phyloP scores from a whole-genome alignment of 2,888 invertebrate genomes.

The Morinoia aosen region DNA sequence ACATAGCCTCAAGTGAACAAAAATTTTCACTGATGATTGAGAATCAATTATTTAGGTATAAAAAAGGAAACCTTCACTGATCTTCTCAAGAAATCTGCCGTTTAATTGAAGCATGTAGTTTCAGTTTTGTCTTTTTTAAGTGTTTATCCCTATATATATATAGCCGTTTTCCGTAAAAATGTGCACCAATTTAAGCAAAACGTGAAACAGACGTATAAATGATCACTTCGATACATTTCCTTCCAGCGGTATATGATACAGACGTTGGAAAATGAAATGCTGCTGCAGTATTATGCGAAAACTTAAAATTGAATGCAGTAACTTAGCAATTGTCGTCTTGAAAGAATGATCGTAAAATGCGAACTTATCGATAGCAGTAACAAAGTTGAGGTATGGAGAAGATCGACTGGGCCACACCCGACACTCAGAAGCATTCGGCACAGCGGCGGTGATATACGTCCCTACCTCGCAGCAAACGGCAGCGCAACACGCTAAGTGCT shows the following conservation, averaged over 20 bases:
- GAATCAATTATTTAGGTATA: not conserved
- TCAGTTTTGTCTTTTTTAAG: too few relatives aligned
- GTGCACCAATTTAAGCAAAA: not conserved
- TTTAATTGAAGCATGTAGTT: not conserved
- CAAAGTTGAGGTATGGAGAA: not conserved
- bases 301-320: not conserved
- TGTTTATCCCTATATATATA: not conserved
- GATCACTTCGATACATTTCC: not conserved
- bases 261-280: not conserved
- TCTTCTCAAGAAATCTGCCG: not conserved
- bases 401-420: not conserved
- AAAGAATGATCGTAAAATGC: not conserved
- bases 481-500: not conserved
- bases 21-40: not conserved
- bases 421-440: not conserved
- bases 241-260: not conserved
- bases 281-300: not conserved
- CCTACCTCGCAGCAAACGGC: not conserved
- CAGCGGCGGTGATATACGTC: not conserved
- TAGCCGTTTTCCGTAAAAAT: not conserved
- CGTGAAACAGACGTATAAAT: not conserved
- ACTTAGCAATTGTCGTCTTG: not conserved
- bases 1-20: not conserved
- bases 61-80: not conserved
- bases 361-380: not conserved